phyloP scores from a whole-genome alignment of 2,888 invertebrate species.

The Ferrisia virgata region DNA sequence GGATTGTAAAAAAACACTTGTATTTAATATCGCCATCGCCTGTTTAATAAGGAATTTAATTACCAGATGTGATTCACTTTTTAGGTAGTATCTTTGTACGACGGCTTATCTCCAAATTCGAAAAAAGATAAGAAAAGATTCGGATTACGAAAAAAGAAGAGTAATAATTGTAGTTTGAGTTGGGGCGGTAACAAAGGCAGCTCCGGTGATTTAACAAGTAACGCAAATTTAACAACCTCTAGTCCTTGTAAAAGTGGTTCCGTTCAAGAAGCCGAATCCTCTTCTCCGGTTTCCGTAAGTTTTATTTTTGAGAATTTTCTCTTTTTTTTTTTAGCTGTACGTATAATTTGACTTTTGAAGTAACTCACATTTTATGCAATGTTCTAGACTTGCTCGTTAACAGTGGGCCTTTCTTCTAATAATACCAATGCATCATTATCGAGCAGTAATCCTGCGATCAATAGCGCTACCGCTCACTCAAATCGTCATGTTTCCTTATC shows the following conservation, averaged over 20 bases:
- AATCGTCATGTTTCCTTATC: conserved; percentile 60
- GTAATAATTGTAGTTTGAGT: conserved; percentile 47
- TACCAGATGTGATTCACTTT: not conserved
- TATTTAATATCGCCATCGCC: too few relatives aligned
- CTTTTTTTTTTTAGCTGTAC: not conserved
- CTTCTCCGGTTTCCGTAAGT: conserved; percentile 55
- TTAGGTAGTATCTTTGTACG: conserved; percentile 51
- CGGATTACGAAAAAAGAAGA: conserved; percentile 67
- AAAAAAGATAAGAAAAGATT: conserved; percentile 69
- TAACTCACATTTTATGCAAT: not conserved
- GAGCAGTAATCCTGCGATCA: conserved; percentile 52
- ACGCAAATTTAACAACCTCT: conserved; percentile 26
- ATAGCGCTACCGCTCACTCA: conserved; percentile 54
- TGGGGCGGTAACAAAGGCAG: conserved; percentile 48
- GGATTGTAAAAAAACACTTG: too few relatives aligned
- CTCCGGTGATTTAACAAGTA: conserved; percentile 33
- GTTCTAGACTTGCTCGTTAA: conserved; percentile 51
- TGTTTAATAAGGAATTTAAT: not conserved
- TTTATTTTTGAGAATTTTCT: not conserved
- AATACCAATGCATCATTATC: conserved; percentile 47
- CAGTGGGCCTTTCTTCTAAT: conserved; percentile 52
- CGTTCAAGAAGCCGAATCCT: conserved; percentile 56
- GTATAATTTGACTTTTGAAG: not conserved
- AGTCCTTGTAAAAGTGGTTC: conserved; percentile 43
- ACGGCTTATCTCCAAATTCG: conserved; percentile 63